Evolutionary conservation across 2,888 invertebrate species (phyloP), one percentile per base, ranked within the genome.

Genomic region (Caenorhabditis virilis): DNA sequence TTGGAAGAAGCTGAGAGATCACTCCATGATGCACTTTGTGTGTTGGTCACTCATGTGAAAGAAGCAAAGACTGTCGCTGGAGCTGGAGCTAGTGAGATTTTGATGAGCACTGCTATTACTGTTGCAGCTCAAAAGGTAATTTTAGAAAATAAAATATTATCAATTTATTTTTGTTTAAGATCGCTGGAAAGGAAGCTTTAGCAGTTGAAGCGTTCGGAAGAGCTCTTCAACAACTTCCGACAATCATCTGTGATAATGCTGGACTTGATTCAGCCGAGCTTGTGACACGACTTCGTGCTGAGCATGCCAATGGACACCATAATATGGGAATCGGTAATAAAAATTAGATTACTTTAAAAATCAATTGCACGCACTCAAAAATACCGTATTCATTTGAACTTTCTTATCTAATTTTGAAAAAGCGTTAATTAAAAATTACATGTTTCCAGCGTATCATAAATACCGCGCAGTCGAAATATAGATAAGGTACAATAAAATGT

Each of bases 1-100:
- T 89, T 99, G 35, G 98, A 98, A 81, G 98, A 99, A 85, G 97
- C 98, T 0, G 97, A 99, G 80, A 89, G 98, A 43, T 97, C 97
- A 0, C 86, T 99, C 49, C 98, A 99, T 84, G 98, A 99, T 84
- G 98, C 97, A 1, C 88, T 99, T 2, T 98, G 98, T 84, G 98
- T 98, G 1, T 87, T 98, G 53, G 89, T 93, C 1, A 93, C 95
- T 33, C 97, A 97, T 5, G 93, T 97, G 9, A 91, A 90, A 78
- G 95, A 97, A 84, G 91, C 92, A 0, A 89, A 91, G 79, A 90
- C 92, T 55, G 90, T 97, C 11, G 75, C 80, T 15, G 82, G 81
- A 25, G 54, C 76, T 86, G 91, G 91, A 69, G 92, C 94, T 79
- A 90, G 93, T 67, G 98, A 98, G 86, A 92, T 95, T 88, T 86